Evolutionary conservation across 1,140 invertebrate genomes (phyloP).

Genomic region (Thrips palmi): DNA sequence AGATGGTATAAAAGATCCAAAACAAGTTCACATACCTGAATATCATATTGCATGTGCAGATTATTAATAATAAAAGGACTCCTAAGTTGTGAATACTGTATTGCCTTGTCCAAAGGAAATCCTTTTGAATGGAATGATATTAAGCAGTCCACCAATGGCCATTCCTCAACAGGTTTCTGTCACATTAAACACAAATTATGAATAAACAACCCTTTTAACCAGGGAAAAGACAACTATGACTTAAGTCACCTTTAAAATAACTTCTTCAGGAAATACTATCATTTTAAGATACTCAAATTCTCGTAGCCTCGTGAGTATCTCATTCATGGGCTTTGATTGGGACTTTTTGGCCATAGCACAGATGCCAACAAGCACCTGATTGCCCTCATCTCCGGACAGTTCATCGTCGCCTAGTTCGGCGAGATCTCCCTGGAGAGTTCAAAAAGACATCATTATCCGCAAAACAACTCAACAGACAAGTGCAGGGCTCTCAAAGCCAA

Average conservation of each 20-base stretch:
- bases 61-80: constrained; percentile 98
- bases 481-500: background rate
- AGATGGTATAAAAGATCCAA: too few relatives aligned
- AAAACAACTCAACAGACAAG: background rate
- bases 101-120: constrained; percentile 96
- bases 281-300: constrained; percentile 95
- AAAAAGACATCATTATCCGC: too few relatives aligned
- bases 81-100: constrained; percentile 81
- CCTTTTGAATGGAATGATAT: constrained; percentile 97
- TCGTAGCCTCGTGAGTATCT: constrained; percentile 83
- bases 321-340: constrained; percentile 95
- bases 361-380: constrained; percentile 85
- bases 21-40: constrained; percentile 26
- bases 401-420: constrained; percentile 14
- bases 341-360: constrained; percentile 99
- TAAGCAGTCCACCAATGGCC: constrained; percentile 94
- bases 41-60: constrained; percentile 94
- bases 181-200: constrained; percentile 21
- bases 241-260: constrained; percentile 65
- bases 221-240: background rate
- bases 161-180: constrained; percentile 88
- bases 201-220: constrained; percentile 2
- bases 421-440: constrained; percentile 21
- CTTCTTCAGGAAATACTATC: constrained; percentile 81
- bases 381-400: constrained; percentile 36